Percentiles rank a stretch among this genome's conserved stretches.
phyloP scores from a whole-genome alignment of 1,140 invertebrate species.

The Acromyrmex charruanus region DNA sequence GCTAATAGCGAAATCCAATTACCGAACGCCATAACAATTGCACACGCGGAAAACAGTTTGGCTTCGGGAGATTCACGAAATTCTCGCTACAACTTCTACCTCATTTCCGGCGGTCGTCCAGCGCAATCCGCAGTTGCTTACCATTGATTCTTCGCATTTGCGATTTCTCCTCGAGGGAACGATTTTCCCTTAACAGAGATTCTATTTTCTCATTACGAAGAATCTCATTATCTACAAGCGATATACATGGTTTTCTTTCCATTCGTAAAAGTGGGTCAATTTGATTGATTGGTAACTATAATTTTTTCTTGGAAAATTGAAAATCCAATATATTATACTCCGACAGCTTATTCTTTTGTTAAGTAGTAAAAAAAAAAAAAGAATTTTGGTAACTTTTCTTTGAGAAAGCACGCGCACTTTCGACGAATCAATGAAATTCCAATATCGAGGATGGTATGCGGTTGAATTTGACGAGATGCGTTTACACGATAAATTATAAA shows the following conservation, averaged over 20 bases:
- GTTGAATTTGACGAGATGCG: slow-evolving; percentile 33
- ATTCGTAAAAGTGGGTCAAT: slow-evolving; percentile 36
- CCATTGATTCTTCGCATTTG: neutral
- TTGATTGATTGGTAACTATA: slow-evolving; percentile 26
- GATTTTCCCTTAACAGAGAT: slow-evolving; percentile 39
- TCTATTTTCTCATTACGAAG: slow-evolving; percentile 45
- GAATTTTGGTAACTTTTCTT: slow-evolving; percentile 5
- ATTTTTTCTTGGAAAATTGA: slow-evolving; percentile 18
- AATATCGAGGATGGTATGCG: neutral
- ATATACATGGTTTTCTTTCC: slow-evolving; percentile 6
- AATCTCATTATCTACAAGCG: slow-evolving; percentile 36
- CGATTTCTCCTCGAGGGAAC: neutral
- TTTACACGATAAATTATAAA: slow-evolving; percentile 62
- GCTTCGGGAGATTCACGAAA: neutral
- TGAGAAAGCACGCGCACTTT: neutral
- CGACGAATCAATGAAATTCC: neutral
- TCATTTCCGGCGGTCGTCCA: neutral
- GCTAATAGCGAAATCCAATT: slow-evolving; percentile 36
- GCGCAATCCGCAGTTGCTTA: neutral
- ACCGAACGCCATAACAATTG: slow-evolving; percentile 22
- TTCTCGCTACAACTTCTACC: slow-evolving; percentile 30
- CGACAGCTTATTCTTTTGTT: neutral
- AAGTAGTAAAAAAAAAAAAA: neutral
- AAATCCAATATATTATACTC: slow-evolving; percentile 12
- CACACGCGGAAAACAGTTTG: slow-evolving; percentile 21